These are phyloP conservation scores for Syngnathus rostellatus DNA, from an alignment of 2,797 vertebrate genomes.

Conservation along the genomic window DNA sequence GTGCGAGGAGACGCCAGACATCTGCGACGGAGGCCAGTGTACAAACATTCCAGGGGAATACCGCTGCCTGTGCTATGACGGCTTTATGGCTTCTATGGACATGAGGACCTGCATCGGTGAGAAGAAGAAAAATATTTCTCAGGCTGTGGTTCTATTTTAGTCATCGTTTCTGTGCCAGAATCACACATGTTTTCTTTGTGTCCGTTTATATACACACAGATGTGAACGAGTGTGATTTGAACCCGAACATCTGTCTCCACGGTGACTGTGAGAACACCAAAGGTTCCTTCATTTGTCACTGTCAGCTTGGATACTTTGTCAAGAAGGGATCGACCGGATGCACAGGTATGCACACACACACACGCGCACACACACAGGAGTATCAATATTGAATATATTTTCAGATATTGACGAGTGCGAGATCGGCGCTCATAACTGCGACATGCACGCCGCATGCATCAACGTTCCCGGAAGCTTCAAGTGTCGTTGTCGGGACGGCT, in stretches of 20 bases:
- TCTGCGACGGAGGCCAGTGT: slow-evolving; percentile 88
- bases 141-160: not conserved
- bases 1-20: slow-evolving; percentile 83
- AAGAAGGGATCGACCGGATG: slow-evolving; percentile 88
- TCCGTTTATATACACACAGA: slow-evolving; percentile 60
- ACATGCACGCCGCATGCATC: slow-evolving; percentile 83
- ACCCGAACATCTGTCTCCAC: slow-evolving; percentile 88
- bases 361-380: not conserved
- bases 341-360: slow-evolving; percentile 70
- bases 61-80: slow-evolving; percentile 84
- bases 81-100: slow-evolving; percentile 88
- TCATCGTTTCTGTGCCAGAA: not conserved
- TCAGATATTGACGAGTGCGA: slow-evolving; percentile 90
- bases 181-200: slow-evolving; percentile 10
- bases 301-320: slow-evolving; percentile 83
- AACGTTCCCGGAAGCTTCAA: slow-evolving; percentile 89
- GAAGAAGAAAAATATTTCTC: slow-evolving; percentile 16
- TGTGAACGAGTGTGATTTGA: slow-evolving; percentile 89
- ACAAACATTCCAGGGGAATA: slow-evolving; percentile 86
- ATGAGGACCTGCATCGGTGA: slow-evolving; percentile 86
- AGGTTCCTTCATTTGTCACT: slow-evolving; percentile 92
- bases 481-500: slow-evolving; percentile 85
- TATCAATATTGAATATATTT: not conserved
- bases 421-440: slow-evolving; percentile 84
- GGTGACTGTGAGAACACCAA: slow-evolving; percentile 92